phyloP scores from a whole-genome alignment of 2,113 vertebrate species.

The Cyprinodon variegatus region DNA sequence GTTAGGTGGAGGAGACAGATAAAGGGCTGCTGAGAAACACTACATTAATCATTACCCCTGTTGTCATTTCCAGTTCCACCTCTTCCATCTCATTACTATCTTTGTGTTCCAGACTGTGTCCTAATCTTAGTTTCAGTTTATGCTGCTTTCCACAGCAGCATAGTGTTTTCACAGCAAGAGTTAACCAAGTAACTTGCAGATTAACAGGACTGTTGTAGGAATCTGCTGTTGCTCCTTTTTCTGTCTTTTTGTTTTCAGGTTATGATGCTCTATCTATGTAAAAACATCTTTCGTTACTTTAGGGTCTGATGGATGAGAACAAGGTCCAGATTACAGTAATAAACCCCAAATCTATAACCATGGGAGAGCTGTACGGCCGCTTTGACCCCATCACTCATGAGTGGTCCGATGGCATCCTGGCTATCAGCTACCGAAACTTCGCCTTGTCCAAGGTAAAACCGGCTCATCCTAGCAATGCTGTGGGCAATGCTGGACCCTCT shows the following conservation, averaged over 20 bases:
- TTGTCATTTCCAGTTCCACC: conserved; percentile 38
- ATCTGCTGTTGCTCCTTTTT: background rate
- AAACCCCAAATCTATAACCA: conserved; percentile 92
- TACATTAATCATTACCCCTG: conserved; percentile 54
- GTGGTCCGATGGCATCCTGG: conserved; percentile 91
- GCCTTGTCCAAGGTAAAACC: conserved; percentile 83
- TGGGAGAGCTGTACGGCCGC: conserved; percentile 91
- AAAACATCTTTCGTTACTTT: conserved; percentile 1
- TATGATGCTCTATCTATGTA: background rate
- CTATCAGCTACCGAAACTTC: conserved; percentile 88
- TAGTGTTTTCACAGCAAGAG: background rate
- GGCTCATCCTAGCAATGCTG: no score
- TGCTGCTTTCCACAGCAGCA: conserved; percentile 26
- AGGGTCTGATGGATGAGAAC: conserved; percentile 92
- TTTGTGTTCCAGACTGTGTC: conserved; percentile 52
- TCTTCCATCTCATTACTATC: background rate
- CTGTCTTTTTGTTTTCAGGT: background rate
- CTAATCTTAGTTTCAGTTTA: conserved; percentile 31
- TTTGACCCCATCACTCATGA: conserved; percentile 91
- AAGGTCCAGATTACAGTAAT: conserved; percentile 90
- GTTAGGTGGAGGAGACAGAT: conserved; percentile 66
- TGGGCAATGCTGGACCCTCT: no score
- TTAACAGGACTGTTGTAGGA: background rate
- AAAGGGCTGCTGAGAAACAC: conserved; percentile 67
- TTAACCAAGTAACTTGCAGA: conserved; percentile 24